A percentile compares a stretch with the other conserved stretches of the same genome.
Conservation (phyloP, 2,797 vertebrate species). For the Ctenosaura bakeri region DNA sequence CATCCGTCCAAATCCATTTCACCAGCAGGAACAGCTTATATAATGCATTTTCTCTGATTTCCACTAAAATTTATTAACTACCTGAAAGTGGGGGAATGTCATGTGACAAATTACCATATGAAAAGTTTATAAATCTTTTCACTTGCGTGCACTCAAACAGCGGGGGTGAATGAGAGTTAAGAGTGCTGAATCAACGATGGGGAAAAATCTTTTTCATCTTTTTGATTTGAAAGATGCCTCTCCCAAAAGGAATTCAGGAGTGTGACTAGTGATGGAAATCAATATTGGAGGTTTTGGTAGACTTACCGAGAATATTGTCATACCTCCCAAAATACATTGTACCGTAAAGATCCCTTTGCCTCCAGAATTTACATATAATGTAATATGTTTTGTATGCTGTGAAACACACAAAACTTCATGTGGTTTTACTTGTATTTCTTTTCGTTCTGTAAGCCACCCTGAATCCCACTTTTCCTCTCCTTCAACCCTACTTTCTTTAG, state of each 20-base stretch:
- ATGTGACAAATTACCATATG: slow-evolving; percentile 29
- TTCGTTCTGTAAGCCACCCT: too few species aligned
- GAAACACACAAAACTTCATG: too few species aligned
- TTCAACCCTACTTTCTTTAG: too few species aligned
- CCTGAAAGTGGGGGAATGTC: neutral
- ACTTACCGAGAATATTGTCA: too few species aligned
- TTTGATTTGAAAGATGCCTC: neutral
- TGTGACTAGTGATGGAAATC: neutral
- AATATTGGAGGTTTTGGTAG: neutral
- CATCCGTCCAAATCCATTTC: neutral
- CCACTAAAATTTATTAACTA: neutral
- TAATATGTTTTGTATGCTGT: too few species aligned
- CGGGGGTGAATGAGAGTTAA: slow-evolving; percentile 1
- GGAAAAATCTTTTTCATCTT: neutral
- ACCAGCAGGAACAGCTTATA: neutral
- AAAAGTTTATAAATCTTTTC: slow-evolving; percentile 18
- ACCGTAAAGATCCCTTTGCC: too few species aligned
- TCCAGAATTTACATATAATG: too few species aligned
- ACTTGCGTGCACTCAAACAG: neutral
- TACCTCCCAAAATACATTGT: too few species aligned
- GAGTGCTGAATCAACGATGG: neutral
- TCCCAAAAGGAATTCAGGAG: neutral
- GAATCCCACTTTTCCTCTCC: too few species aligned
- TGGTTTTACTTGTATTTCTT: too few species aligned
- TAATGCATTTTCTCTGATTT: neutral